Percentiles rank a stretch among this genome's conserved stretches.
These are phyloP conservation scores for Urosaurus nigricauda DNA, from an alignment of 2,797 vertebrate genomes.

Conservation along the genomic window DNA sequence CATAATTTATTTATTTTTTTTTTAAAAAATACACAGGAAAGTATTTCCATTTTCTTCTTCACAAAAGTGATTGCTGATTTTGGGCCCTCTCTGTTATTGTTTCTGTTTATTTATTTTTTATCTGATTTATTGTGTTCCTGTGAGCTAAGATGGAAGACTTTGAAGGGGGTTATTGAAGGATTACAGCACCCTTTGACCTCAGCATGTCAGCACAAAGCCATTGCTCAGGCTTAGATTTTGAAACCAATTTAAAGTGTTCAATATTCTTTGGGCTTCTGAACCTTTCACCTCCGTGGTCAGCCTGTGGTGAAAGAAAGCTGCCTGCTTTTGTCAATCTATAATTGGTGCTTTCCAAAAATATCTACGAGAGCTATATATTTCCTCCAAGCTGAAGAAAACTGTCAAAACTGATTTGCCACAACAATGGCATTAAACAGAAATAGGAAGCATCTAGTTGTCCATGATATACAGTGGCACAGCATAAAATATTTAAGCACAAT, in stretches of 20 bases:
- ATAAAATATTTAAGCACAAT: constrained; percentile 38
- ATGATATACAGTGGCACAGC: background rate
- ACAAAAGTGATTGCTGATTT: background rate
- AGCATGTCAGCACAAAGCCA: constrained; percentile 18
- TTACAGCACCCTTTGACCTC: background rate
- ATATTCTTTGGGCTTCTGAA: constrained; percentile 24
- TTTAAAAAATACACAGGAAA: background rate
- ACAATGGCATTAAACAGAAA: background rate
- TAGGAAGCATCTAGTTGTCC: background rate
- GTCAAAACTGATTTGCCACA: constrained; percentile 50
- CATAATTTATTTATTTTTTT: background rate
- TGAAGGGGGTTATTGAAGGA: background rate
- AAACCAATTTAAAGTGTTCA: constrained; percentile 22
- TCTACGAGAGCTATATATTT: constrained; percentile 42
- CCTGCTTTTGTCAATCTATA: constrained; percentile 21
- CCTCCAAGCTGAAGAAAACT: constrained; percentile 45
- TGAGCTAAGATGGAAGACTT: background rate
- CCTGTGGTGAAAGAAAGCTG: fast-evolving
- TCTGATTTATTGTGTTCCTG: background rate
- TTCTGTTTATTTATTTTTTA: background rate
- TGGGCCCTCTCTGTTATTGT: background rate
- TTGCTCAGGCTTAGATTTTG: constrained; percentile 25
- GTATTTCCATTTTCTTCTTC: background rate
- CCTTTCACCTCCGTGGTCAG: background rate
- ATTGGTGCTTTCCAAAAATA: constrained; percentile 34